Evolutionary conservation across 1,140 invertebrate species (phyloP).

Genomic region (Paraescarpia echinospica): DNA sequence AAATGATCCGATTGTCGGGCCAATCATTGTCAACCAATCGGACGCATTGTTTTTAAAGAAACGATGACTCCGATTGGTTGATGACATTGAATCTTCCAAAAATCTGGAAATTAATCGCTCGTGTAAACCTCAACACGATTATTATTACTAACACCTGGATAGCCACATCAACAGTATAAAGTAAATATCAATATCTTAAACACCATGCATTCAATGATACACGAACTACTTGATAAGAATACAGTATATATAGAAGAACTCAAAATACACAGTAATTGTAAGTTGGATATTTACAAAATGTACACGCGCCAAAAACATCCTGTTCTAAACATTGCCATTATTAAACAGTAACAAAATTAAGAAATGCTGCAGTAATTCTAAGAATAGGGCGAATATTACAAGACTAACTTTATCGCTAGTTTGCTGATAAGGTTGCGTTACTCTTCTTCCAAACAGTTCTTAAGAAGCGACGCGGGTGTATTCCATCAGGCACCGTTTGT

Average conservation of each 20-base stretch:
- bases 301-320: not conserved
- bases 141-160: not conserved
- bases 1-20: no score
- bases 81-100: no score
- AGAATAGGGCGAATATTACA: not conserved
- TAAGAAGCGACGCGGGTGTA: no score
- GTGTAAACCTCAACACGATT: no score
- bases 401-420: no score
- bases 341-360: not conserved
- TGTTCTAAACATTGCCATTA: not conserved
- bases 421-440: not conserved
- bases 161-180: not conserved
- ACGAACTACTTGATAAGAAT: not conserved
- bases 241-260: constrained; percentile 1
- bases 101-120: no score
- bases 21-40: no score
- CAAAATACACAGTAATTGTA: constrained; percentile 1
- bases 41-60: no score
- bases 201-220: not conserved
- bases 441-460: not conserved
- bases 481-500: not conserved
- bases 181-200: constrained; percentile 2
- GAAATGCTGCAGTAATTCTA: not conserved
- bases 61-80: no score
- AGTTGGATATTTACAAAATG: constrained; percentile 1